Conservation (phyloP, 2,113 vertebrate species). For the Colossoma macropomum region DNA sequence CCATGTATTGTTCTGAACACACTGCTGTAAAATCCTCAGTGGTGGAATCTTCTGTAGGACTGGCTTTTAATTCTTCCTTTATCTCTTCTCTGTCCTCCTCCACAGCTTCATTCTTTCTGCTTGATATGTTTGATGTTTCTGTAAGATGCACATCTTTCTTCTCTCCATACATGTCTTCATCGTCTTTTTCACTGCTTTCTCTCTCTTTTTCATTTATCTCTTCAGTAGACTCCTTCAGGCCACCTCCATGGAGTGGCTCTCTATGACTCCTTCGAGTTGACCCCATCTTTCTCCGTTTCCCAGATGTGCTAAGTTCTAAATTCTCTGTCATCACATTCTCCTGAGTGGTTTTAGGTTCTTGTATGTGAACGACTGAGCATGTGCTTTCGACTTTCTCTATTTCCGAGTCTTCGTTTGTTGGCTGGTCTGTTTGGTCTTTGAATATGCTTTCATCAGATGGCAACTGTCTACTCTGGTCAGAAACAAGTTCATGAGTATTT, state of each 20-base stretch:
- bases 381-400: slow-evolving; percentile 12
- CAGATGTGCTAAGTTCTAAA: neutral
- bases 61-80: slow-evolving; percentile 10
- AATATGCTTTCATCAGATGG: neutral
- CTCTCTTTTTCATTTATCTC: neutral
- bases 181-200: neutral
- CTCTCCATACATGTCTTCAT: slow-evolving; percentile 1
- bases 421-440: neutral
- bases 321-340: neutral
- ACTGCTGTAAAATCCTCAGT: neutral
- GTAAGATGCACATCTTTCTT: neutral
- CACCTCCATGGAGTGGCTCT: neutral
- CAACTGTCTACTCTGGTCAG: neutral
- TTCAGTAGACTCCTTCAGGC: neutral
- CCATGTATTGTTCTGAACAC: neutral
- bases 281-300: slow-evolving; percentile 34
- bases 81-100: neutral
- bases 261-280: slow-evolving; percentile 33
- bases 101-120: neutral
- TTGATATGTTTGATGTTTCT: neutral
- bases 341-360: neutral
- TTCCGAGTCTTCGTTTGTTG: neutral
- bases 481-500: neutral
- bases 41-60: neutral
- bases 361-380: neutral